phyloP scores from a whole-genome alignment of 2,797 vertebrate genomes.

The Sparus aurata region DNA sequence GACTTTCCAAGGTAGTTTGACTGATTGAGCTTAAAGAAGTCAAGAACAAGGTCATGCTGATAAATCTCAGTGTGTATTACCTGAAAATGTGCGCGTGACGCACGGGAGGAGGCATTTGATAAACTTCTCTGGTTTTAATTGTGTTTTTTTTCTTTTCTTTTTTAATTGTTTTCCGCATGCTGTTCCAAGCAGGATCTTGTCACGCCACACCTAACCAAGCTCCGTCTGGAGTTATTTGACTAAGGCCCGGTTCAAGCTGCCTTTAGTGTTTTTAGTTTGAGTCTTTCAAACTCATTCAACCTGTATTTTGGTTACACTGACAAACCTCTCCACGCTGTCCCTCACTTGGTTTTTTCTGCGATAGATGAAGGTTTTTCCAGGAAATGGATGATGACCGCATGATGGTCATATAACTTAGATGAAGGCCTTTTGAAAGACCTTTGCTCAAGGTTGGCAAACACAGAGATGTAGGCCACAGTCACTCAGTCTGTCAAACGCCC shows the following conservation, averaged over 20 bases:
- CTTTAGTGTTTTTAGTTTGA: constrained; percentile 19
- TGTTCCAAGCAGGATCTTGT: constrained; percentile 35
- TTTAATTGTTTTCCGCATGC: background rate
- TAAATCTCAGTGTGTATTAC: constrained; percentile 17
- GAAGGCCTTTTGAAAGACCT: constrained; percentile 63
- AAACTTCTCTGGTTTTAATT: background rate
- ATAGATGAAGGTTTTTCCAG: constrained; percentile 59
- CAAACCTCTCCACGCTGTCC: constrained; percentile 22
- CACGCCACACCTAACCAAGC: constrained; percentile 17
- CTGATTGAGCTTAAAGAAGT: constrained; percentile 16
- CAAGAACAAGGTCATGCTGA: constrained; percentile 35
- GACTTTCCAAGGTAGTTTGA: constrained; percentile 39
- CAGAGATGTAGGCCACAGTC: constrained; percentile 7
- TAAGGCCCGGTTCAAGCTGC: background rate
- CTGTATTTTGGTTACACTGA: constrained; percentile 13
- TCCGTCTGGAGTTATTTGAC: constrained; percentile 38
- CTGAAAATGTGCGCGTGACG: background rate
- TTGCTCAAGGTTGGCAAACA: constrained; percentile 74
- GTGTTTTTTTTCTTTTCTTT: background rate
- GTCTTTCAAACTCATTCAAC: background rate
- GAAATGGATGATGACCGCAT: constrained; percentile 45
- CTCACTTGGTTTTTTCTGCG: constrained; percentile 31
- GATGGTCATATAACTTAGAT: constrained; percentile 24
- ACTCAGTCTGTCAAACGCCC: background rate
- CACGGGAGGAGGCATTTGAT: background rate